These are phyloP conservation scores for Panopea generosa DNA, from an alignment of 2,888 invertebrate genomes.

Conservation along the genomic window DNA sequence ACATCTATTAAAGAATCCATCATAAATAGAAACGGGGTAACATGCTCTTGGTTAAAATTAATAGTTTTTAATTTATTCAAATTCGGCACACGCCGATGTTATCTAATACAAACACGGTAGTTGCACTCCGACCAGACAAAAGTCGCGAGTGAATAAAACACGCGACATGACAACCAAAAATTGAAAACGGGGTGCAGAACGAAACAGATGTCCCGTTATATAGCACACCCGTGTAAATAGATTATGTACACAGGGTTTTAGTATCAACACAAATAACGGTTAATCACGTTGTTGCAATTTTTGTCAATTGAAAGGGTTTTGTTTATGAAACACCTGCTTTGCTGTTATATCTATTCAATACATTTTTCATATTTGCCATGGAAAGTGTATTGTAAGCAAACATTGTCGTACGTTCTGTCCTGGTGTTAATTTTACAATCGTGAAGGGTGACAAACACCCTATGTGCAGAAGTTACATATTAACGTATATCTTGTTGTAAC, in stretches of 20 bases:
- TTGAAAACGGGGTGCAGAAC: neutral
- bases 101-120: too few species aligned
- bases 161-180: slow-evolving; percentile 16
- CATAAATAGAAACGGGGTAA: too few species aligned
- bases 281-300: slow-evolving; percentile 9
- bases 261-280: slow-evolving; percentile 28
- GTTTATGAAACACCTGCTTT: slow-evolving; percentile 45
- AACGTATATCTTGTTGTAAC: too few species aligned
- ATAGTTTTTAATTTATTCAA: too few species aligned
- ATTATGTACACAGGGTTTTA: slow-evolving; percentile 19
- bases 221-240: slow-evolving; percentile 35
- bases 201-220: slow-evolving; percentile 43
- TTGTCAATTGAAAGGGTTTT: slow-evolving; percentile 27
- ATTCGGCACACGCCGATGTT: too few species aligned
- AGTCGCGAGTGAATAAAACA: slow-evolving; percentile 7
- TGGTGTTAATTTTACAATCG: too few species aligned
- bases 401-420: slow-evolving; percentile 1
- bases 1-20: too few species aligned
- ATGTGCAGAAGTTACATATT: too few species aligned
- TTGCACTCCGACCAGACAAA: slow-evolving; percentile 1
- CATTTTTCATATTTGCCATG: slow-evolving; percentile 31
- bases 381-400: slow-evolving; percentile 37
- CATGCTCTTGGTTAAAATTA: too few species aligned
- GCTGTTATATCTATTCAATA: slow-evolving; percentile 18
- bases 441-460: slow-evolving; percentile 6